A percentile compares a stretch with the other conserved stretches of the same genome.
Conservation (phyloP, 2,888 invertebrate species). For the Elgonia sp. region DNA sequence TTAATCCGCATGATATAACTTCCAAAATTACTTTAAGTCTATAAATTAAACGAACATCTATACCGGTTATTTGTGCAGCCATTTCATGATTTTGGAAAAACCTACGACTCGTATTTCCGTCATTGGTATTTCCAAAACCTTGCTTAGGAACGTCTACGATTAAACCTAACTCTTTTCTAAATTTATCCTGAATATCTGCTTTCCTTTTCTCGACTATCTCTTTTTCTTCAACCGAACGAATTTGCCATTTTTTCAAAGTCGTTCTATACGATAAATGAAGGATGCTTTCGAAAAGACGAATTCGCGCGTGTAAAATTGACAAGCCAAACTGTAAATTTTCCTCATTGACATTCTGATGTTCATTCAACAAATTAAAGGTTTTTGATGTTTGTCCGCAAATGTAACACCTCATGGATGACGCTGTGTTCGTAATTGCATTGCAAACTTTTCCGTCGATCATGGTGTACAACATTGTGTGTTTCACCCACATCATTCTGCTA, state of each 20-base stretch:
- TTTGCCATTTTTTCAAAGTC: too few species aligned
- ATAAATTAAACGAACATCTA: too few species aligned
- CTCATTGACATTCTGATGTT: constrained; percentile 70
- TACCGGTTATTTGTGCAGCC: too few species aligned
- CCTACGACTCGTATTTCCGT: too few species aligned
- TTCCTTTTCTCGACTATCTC: too few species aligned
- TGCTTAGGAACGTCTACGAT: too few species aligned
- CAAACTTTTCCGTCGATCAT: constrained; percentile 83
- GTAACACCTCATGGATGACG: constrained; percentile 82
- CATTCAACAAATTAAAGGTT: constrained; percentile 80
- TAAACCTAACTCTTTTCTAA: too few species aligned
- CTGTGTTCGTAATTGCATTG: constrained; percentile 82
- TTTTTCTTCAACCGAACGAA: too few species aligned
- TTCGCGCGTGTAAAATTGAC: constrained; percentile 65
- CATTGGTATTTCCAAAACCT: too few species aligned
- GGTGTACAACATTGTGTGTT: constrained; percentile 79
- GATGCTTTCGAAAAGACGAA: constrained; percentile 13
- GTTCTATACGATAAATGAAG: not conserved
- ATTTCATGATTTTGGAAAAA: too few species aligned
- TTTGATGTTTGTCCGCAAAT: constrained; percentile 83
- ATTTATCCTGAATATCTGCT: too few species aligned
- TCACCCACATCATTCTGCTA: constrained; percentile 27
- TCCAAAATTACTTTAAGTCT: constrained; percentile 82
- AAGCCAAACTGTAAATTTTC: constrained; percentile 76
- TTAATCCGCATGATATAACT: constrained; percentile 76